Percentiles rank a stretch among this genome's conserved stretches.
phyloP scores from a whole-genome alignment of 1,140 invertebrate species.

The Drosophila subpulchrella region DNA sequence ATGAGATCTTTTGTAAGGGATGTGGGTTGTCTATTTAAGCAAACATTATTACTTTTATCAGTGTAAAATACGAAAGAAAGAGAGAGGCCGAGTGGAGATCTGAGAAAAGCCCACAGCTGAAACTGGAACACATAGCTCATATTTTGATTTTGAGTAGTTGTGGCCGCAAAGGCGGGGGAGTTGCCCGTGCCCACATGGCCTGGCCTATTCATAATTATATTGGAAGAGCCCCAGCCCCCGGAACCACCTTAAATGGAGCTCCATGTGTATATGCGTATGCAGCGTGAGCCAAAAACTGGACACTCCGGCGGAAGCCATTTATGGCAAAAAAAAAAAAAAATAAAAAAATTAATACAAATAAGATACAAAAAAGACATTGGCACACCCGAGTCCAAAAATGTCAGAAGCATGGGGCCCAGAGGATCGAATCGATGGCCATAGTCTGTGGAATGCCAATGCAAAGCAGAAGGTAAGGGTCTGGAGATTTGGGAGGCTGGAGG shows the following conservation, averaged over 20 bases:
- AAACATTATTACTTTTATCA: background rate
- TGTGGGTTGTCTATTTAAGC: background rate
- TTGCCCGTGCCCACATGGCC: constrained; percentile 30
- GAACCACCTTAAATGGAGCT: constrained; percentile 64
- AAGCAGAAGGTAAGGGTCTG: constrained; percentile 17
- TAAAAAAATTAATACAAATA: background rate
- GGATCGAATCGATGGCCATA: constrained; percentile 24
- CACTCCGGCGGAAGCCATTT: constrained; percentile 43
- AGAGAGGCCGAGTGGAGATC: constrained; percentile 23
- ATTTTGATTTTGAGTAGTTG: constrained; percentile 18
- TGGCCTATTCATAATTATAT: constrained; percentile 59
- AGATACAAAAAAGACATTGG: constrained; percentile 27
- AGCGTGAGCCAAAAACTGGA: constrained; percentile 54
- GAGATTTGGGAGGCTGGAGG: constrained; percentile 3
- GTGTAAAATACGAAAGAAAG: constrained; percentile 17
- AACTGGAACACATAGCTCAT: constrained; percentile 55
- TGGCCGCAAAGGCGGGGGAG: constrained; percentile 16
- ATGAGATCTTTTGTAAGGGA: too few species aligned
- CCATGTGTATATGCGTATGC: constrained; percentile 27
- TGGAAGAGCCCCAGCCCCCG: constrained; percentile 27
- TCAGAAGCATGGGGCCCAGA: constrained; percentile 14
- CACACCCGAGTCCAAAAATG: constrained; percentile 62
- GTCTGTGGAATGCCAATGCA: constrained; percentile 40
- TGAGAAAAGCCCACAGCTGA: constrained; percentile 48
- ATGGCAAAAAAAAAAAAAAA: constrained; percentile 35